Base-by-base conservation (phyloP, 2,797 vertebrate species). In the Lepidocolaptes lacrymiger region DNA sequence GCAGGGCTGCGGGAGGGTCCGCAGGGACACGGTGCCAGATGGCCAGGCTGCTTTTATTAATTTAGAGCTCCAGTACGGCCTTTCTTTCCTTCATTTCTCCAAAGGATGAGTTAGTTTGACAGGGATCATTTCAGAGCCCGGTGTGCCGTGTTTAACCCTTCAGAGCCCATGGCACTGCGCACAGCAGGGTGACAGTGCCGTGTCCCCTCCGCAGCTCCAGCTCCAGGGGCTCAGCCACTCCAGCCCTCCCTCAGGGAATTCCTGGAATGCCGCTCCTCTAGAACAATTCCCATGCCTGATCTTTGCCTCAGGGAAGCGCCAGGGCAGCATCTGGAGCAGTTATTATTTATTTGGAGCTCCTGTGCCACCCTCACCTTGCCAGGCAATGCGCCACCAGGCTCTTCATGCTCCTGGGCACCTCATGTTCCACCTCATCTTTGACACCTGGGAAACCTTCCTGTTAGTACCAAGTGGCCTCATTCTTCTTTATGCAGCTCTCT, bases 21-120 rank as follows among this genome's bases (percentile, higher is more conserved):
- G 59, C 18, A 79, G 97, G 97, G 97, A 97, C 5, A 48, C 24
- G 82, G 41, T 49, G 89, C 95, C 97, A 97, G 97, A 97, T 97
- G 97, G 96, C 85, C 72, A 13, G 81, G 86, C 85, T 97, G 68
- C 37, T 95, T 97, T 97, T 95, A 96, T 97, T 97, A 87, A 95
- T 96, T 97, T 95, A 89, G 61, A 14, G 48, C 91, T 94, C 81
- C 82, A 85, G 96, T 91, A 88, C 2, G 26, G 84, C 91, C 62
- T 91, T 66, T 59, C 86, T 78, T 91, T 51, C 59, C 86, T 81
- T 79, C 67, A 2, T 88, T 91, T 96, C 93, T 95, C 86, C 88
- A 26, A 90, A 96, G 87, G 82, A 59, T 32, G 68, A 30, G 78
- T 85, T 94, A 22, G 83, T 92, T 89, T 59, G 43, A 23, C 32